Base-by-base conservation (phyloP, 2,797 vertebrate genomes). In the Ctenopoma multispine region DNA sequence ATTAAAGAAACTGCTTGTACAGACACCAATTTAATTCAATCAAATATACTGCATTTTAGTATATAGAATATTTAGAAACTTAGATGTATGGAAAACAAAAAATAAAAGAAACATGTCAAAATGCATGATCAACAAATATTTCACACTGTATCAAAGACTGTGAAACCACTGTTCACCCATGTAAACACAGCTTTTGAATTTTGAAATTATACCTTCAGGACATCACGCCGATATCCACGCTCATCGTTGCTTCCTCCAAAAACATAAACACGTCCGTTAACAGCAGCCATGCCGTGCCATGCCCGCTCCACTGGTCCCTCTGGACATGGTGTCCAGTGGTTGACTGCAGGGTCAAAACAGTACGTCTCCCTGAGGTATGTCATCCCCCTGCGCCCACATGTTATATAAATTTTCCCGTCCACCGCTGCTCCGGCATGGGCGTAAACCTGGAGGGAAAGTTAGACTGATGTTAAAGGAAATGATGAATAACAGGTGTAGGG, bases 231-330 rank as follows among this genome's bases (percentile, higher is more conserved):
- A 81, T 96, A 95, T 38, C 96, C 95, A 0, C 94, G 94, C 12
- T 96, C 93, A 0, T 97, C 95, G 74, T 98, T 98, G 90, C 97
- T 99, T 29, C 98, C 98, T 1, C 98, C 98, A 0, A 99, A 95
- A 43, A 98, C 95, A 1, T 98, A 99, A 34, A 95, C 75, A 8
- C 94, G 95, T 2, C 95, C 95, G 0, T 95, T 90, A 10, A 96
- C 84, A 0, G 96, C 94, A 0, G 96, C 96, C 96, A 95, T 96
- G 50, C 96, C 96, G 0, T 99, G 98, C 98, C 98, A 99, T 4
- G 98, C 98, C 3, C 97, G 93, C 74, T 95, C 94, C 77, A 97
- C 94, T 0, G 97, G 97, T 8, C 97, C 95, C 0, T 96, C 94
- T 0, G 97, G 92, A 62, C 97, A 93, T 0, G 56, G 23, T 0